Evolutionary conservation across 1,140 invertebrate species (phyloP).

Genomic region (Oscheius sp.): DNA sequence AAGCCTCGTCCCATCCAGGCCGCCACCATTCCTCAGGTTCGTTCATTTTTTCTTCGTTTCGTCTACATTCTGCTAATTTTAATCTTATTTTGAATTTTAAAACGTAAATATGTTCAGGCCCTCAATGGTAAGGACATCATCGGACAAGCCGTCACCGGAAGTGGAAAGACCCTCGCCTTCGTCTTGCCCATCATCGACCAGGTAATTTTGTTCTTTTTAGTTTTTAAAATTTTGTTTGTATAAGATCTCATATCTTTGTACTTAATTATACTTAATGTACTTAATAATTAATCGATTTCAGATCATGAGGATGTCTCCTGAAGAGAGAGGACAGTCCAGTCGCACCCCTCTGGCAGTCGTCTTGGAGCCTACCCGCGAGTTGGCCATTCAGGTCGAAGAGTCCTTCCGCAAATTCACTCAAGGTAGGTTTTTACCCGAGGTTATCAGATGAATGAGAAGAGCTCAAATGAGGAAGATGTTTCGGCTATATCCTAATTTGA

Average conservation of each 20-base stretch:
- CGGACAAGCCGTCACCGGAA: constrained; percentile 93
- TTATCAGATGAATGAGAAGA: too few relatives aligned
- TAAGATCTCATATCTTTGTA: background rate
- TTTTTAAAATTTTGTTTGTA: background rate
- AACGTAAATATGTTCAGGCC: too few relatives aligned
- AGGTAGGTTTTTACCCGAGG: too few relatives aligned
- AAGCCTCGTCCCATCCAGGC: constrained; percentile 93
- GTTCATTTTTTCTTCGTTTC: too few relatives aligned
- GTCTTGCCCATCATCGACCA: constrained; percentile 6
- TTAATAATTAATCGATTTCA: background rate
- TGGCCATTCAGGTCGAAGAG: constrained; percentile 91
- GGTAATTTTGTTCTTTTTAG: background rate
- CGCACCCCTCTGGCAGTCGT: constrained; percentile 79
- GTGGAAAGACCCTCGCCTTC: constrained; percentile 77
- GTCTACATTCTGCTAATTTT: too few relatives aligned
- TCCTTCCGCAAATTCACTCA: constrained; percentile 22
- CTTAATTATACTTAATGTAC: background rate
- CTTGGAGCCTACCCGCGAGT: constrained; percentile 86
- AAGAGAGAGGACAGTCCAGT: constrained; percentile 10
- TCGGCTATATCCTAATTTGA: too few relatives aligned
- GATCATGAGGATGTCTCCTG: constrained; percentile 25
- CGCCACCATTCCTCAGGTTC: constrained; percentile 97
- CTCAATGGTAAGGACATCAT: constrained; percentile 95
- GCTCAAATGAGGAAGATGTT: too few relatives aligned
- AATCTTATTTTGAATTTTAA: too few relatives aligned